These are phyloP conservation scores for Trachelus stipa DNA, from an alignment of 2,888 invertebrate genomes.

Conservation along the genomic window DNA sequence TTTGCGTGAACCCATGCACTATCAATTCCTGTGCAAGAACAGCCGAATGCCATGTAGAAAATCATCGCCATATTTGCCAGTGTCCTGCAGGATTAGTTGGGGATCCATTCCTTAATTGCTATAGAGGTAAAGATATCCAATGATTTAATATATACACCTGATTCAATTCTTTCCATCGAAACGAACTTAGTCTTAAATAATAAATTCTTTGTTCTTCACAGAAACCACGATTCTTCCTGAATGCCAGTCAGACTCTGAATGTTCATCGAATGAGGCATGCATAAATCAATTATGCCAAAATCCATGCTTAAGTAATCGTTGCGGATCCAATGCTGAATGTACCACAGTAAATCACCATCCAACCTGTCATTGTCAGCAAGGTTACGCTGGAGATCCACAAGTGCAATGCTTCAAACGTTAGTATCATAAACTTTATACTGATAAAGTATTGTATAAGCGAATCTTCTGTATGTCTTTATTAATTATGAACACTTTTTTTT, in stretches of 20 bases:
- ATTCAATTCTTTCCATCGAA: not conserved
- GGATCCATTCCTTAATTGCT: constrained; percentile 85
- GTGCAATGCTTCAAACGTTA: constrained; percentile 87
- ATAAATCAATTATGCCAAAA: constrained; percentile 83
- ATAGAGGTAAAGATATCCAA: constrained; percentile 61
- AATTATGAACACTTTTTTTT: constrained; percentile 28
- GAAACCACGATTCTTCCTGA: constrained; percentile 71
- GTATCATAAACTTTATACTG: constrained; percentile 48
- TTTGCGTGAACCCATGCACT: constrained; percentile 83
- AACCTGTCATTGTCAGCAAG: constrained; percentile 84
- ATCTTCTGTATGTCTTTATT: constrained; percentile 14
- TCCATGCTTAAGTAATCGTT: constrained; percentile 85
- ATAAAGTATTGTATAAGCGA: not conserved
- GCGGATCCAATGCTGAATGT: constrained; percentile 85
- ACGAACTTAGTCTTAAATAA: not conserved
- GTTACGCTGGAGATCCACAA: constrained; percentile 90
- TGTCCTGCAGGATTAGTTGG: constrained; percentile 82
- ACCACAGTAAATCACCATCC: constrained; percentile 82
- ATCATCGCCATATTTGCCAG: constrained; percentile 82
- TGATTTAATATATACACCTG: not conserved
- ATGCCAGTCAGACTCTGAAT: constrained; percentile 81
- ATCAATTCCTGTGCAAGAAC: constrained; percentile 81
- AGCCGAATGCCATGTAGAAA: constrained; percentile 81
- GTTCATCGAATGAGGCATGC: constrained; percentile 82
- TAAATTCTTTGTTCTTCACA: constrained; percentile 24